A percentile compares a stretch with the other conserved stretches of the same genome.
These are phyloP conservation scores for Trichogramma dendrolimi DNA, from an alignment of 2,888 invertebrate genomes.

Conservation along the genomic window DNA sequence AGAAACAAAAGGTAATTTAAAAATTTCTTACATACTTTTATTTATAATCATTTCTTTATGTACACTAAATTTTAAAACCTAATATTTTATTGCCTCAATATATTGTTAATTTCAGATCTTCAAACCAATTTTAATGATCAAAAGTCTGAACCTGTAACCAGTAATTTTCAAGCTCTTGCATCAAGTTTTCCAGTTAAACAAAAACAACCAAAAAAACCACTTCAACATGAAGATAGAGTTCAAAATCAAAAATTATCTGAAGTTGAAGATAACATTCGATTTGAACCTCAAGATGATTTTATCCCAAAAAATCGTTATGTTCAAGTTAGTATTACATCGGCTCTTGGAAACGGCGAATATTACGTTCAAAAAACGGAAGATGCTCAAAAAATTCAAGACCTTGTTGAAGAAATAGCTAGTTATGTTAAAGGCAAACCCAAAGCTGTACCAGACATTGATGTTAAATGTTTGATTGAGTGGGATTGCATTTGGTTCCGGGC, in stretches of 20 bases:
- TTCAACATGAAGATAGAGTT: neutral
- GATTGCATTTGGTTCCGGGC: conserved; percentile 38
- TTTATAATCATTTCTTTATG: too few relatives aligned
- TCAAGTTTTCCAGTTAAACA: conserved; percentile 14
- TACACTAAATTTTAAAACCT: too few relatives aligned
- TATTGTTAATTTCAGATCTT: too few relatives aligned
- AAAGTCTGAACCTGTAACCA: too few relatives aligned
- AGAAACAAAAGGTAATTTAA: too few relatives aligned
- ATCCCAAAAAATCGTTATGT: conserved; percentile 33
- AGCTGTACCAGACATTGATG: conserved; percentile 20
- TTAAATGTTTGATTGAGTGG: conserved; percentile 33
- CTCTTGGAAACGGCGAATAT: conserved; percentile 25
- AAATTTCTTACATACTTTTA: too few relatives aligned
- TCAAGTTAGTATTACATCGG: conserved; percentile 30
- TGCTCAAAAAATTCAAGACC: neutral
- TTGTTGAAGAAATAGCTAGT: conserved; percentile 32
- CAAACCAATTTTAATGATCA: too few relatives aligned
- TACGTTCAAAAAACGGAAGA: conserved; percentile 37
- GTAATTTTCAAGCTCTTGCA: neutral
- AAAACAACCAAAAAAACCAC: neutral
- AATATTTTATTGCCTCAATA: too few relatives aligned
- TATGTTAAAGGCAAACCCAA: conserved; percentile 8
- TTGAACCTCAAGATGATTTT: conserved; percentile 25
- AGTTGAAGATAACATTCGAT: conserved; percentile 12
- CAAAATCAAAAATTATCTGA: neutral